Percentiles rank a stretch among this genome's conserved stretches.
phyloP scores from a whole-genome alignment of 2,113 vertebrate species.

The Hylia prasina region DNA sequence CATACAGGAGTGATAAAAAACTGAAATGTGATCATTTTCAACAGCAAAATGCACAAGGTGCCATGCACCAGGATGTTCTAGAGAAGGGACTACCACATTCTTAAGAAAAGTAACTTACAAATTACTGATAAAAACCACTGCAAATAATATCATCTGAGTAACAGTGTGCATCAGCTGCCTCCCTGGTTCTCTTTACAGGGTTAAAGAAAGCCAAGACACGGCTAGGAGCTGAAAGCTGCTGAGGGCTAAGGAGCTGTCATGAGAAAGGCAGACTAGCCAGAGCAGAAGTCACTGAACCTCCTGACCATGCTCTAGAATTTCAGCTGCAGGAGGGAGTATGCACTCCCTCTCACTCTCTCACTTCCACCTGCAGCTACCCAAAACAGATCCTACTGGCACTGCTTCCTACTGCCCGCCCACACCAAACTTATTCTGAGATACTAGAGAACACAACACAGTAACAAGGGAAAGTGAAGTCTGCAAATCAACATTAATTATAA shows the following conservation, averaged over 20 bases:
- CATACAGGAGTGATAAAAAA: slow-evolving; percentile 50
- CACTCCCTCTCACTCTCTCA: background rate
- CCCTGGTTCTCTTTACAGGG: background rate
- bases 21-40: slow-evolving; percentile 44
- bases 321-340: background rate
- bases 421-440: no score
- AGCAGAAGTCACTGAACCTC: background rate
- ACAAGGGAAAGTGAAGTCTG: no score
- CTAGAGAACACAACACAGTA: no score
- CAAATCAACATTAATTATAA: no score
- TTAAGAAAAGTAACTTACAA: background rate
- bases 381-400: background rate
- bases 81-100: background rate
- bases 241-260: background rate
- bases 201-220: background rate
- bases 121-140: background rate
- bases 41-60: slow-evolving; percentile 48
- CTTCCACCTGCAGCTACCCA: background rate
- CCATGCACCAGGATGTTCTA: slow-evolving; percentile 43
- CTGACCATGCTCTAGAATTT: background rate
- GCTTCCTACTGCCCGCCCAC: background rate
- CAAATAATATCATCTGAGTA: background rate
- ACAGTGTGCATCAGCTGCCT: background rate
- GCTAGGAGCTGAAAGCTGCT: background rate
- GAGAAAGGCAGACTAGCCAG: background rate